Conservation (phyloP, 2,797 vertebrate genomes). For the Trachurus trachurus region DNA sequence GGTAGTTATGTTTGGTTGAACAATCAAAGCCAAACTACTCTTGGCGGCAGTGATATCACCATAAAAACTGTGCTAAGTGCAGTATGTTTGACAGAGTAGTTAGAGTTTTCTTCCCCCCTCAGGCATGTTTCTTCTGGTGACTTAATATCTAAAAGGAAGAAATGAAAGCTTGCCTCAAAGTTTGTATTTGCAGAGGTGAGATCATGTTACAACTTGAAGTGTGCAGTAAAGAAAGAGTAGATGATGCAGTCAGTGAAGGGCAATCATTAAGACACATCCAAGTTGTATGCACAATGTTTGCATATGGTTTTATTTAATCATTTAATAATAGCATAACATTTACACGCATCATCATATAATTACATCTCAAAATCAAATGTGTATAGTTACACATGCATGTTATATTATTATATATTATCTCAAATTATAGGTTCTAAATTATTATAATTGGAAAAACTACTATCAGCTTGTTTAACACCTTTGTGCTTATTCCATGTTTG, state of each 20-base stretch:
- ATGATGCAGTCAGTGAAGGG: background rate
- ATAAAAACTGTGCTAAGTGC: background rate
- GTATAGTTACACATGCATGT: background rate
- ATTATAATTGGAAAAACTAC: background rate
- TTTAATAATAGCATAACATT: background rate
- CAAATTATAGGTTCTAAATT: background rate
- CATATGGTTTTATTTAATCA: background rate
- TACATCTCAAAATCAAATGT: background rate
- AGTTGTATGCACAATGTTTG: background rate
- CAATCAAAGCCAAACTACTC: background rate
- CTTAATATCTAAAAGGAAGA: background rate
- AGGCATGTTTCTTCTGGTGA: background rate
- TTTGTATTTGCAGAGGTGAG: background rate
- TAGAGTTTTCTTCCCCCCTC: background rate
- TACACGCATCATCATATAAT: background rate
- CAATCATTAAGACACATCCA: background rate
- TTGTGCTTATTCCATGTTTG: background rate
- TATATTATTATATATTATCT: background rate
- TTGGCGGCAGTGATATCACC: background rate
- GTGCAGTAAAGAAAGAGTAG: background rate
- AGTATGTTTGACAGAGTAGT: no score
- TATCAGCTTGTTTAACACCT: background rate
- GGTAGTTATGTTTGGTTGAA: background rate
- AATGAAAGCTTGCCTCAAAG: background rate
- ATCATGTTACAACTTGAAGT: background rate